Base-by-base conservation (phyloP, 2,888 invertebrate genomes). In the Yponomeuta plumbellus region DNA sequence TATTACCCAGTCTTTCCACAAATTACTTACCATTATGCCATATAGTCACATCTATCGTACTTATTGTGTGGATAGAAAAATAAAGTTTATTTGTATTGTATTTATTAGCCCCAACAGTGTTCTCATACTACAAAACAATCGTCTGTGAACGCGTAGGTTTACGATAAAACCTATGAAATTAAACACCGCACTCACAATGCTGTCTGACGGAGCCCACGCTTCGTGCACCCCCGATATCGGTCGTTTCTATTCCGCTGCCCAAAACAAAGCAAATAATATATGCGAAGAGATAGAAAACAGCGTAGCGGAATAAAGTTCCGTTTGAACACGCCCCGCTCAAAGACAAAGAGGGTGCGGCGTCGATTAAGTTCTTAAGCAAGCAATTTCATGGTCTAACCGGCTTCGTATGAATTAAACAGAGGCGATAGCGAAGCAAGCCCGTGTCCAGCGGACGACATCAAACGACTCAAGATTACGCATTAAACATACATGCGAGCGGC, bases 401-500 rank as follows among this genome's bases (percentile, higher is more conserved):
- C 77, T 72, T 68, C 72, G 82, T 81, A 85, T 84, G 80, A 82
- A 82, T 83, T 80, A 84, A 79, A 77, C 73, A 71, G 73, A 70
- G 70, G 68, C 68, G 67, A 65, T 61, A 34, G 61, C 64, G 56
- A 23, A 39, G 21, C 61, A 20, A 52, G 65, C 44, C 17, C 71
- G 67, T 71, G 80, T 80, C 81, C 79, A 76, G 77, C 74, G 74
- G 75, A 71, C 72, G 73, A 86, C 84, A 86, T 88, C 86, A 89
- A 89, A 87, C 80, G 80, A 57, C 71, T 68, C 52, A 79, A 81
- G 84, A 81, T 83, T 78, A 78, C 78, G 78, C 85, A 87, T 87
- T 86, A 87, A 87, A 87, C 86, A 87, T 84, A 86, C 84, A 85
- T 82, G 80, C 73, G 71, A 75, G 74, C 78, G 72, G 65, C 68